Evolutionary conservation across 1,140 invertebrate genomes (phyloP), one percentile per base, ranked within the genome.

Genomic region (Ceratosolen fusciceps): DNA sequence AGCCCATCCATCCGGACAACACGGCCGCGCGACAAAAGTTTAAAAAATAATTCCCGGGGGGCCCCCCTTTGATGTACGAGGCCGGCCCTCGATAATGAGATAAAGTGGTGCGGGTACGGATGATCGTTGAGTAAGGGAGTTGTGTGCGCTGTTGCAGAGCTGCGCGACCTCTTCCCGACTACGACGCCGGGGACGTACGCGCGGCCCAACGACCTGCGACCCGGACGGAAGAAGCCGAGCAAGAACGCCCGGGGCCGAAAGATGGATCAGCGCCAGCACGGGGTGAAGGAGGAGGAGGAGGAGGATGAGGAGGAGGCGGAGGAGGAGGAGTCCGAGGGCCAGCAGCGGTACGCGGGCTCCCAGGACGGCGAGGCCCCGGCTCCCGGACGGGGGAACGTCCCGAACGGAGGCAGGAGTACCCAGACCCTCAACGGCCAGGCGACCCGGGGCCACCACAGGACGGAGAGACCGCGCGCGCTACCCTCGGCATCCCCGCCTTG

Each of bases 151-250:
- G 58, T 74, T 74, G 0, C 67, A 80, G 79, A 80, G 56, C 37
- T 80, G 9, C 78, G 71, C 2, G 79, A 76, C 34, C 54, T 65
- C 19, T 65, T 72, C 43, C 79, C 65, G 5, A 80, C 79, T 43
- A 76, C 79, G 67, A 76, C 79, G 7, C 79, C 79, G 16, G 71
- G 26, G 0, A 39, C 67, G 29, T 74, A 80, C 26, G 54, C 56
- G 0, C 79, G 79, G 19, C 79, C 79, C 0, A 80, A 80, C 47
- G 79, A 80, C 24, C 56, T 77, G 29, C 39, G 79, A 10, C 79
- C 79, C 1, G 74, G 56, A 0, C 65, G 68, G 24, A 80, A 77
- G 74, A 80, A 80, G 73, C 73, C 52, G 26, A 60, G 5, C 16
- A 65, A 67, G 1, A 29, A 0, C 9, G 34, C 34, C 3, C 72